Evolutionary conservation across 2,888 invertebrate genomes (phyloP).

Genomic region (Ectemnius cavifrons): DNA sequence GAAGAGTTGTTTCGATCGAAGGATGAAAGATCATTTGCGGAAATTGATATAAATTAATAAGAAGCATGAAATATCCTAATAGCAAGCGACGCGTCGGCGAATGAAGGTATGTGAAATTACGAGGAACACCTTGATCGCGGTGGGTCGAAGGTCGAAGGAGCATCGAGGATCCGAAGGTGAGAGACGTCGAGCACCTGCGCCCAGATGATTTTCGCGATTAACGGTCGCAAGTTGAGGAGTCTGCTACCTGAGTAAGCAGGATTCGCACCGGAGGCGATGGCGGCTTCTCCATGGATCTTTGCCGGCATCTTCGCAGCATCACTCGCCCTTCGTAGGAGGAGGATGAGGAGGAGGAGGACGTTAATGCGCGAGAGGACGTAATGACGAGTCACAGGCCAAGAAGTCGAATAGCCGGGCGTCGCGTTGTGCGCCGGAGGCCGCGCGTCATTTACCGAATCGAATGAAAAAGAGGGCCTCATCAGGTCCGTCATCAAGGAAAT

Average conservation of each 20-base stretch:
- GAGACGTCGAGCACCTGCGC: slow-evolving; percentile 43
- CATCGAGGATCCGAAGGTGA: slow-evolving; percentile 27
- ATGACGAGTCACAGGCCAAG: slow-evolving; percentile 54
- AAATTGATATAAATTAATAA: slow-evolving; percentile 4
- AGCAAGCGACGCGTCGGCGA: slow-evolving; percentile 19
- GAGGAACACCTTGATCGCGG: slow-evolving; percentile 13
- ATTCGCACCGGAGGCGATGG: slow-evolving; percentile 28
- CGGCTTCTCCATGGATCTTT: neutral
- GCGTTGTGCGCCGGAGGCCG: slow-evolving; percentile 16
- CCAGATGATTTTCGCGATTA: slow-evolving; percentile 57
- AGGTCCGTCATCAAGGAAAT: slow-evolving; percentile 47
- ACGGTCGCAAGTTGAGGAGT: slow-evolving; percentile 37
- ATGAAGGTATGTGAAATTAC: slow-evolving; percentile 34
- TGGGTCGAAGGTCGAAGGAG: slow-evolving; percentile 27
- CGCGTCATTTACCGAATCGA: slow-evolving; percentile 59
- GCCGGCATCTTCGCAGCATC: slow-evolving; percentile 1
- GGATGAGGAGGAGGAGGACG: slow-evolving; percentile 30
- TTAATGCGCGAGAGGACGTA: slow-evolving; percentile 51
- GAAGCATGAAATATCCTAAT: neutral
- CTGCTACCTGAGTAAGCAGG: slow-evolving; percentile 48
- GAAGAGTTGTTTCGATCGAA: neutral
- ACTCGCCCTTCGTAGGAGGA: slow-evolving; percentile 8
- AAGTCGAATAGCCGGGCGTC: slow-evolving; percentile 39
- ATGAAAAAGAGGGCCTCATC: slow-evolving; percentile 57
- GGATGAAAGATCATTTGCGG: neutral